A percentile compares a stretch with the other conserved stretches of the same genome.
These are phyloP conservation scores for Periplaneta americana DNA, from an alignment of 1,140 invertebrate genomes.

Conservation along the genomic window DNA sequence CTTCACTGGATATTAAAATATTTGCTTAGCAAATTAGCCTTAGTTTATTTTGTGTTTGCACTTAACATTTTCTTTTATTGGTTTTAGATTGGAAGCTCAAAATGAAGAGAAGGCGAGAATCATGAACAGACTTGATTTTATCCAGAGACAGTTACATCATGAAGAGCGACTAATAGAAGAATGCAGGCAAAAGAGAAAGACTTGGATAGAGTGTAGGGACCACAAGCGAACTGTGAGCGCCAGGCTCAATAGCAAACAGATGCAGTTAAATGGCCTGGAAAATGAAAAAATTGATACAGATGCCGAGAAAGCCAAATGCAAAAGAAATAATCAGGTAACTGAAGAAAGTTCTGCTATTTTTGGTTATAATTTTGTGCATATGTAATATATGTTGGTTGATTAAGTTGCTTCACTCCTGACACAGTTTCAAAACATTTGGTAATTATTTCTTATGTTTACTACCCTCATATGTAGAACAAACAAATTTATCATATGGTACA, in stretches of 20 bases:
- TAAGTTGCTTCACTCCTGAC: too few relatives aligned
- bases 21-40: too few relatives aligned
- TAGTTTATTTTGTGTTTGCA: too few relatives aligned
- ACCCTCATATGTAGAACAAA: too few relatives aligned
- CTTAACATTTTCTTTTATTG: too few relatives aligned
- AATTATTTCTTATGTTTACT: too few relatives aligned
- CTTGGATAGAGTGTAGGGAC: slow-evolving; percentile 25
- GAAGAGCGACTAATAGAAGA: slow-evolving; percentile 31
- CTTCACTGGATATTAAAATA: too few relatives aligned
- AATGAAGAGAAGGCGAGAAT: slow-evolving; percentile 11
- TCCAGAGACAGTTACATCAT: slow-evolving; percentile 30
- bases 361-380: too few relatives aligned
- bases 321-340: background rate
- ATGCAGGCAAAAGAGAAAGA: slow-evolving; percentile 29
- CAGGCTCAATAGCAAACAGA: slow-evolving; percentile 29
- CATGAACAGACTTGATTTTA: slow-evolving; percentile 26
- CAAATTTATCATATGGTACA: too few relatives aligned
- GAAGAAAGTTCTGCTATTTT: too few relatives aligned
- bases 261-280: slow-evolving; percentile 25
- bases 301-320: background rate
- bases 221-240: slow-evolving; percentile 29
- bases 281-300: slow-evolving; percentile 23
- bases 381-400: too few relatives aligned
- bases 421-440: too few relatives aligned
- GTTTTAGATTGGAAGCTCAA: background rate